Evolutionary conservation across 2,888 invertebrate genomes (phyloP).

Genomic region (Eumerus sabulonum): DNA sequence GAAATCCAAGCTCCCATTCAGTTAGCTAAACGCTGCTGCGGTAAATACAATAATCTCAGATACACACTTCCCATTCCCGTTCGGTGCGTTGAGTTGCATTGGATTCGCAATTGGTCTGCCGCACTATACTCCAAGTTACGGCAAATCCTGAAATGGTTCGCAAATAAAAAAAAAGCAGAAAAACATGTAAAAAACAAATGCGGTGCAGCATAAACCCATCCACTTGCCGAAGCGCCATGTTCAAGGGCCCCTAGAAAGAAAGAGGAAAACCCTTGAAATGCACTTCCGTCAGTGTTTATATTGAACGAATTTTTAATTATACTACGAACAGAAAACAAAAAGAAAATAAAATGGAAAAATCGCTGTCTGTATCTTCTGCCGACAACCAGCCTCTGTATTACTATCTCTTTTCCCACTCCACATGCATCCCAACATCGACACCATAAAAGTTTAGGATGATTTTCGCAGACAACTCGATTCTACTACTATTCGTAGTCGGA

Average conservation of each 20-base stretch:
- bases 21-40: constrained; percentile 15
- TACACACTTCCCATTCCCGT: neutral
- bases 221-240: constrained; percentile 31
- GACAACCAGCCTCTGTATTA: constrained; percentile 14
- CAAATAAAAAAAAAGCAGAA: constrained; percentile 36
- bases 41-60: neutral
- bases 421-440: constrained; percentile 17
- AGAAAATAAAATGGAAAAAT: constrained; percentile 7
- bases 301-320: constrained; percentile 65
- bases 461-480: constrained; percentile 36
- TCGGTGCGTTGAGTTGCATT: constrained; percentile 38
- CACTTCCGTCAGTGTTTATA: constrained; percentile 61
- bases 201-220: constrained; percentile 27
- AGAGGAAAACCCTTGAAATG: constrained; percentile 45
- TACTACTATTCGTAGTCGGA: neutral
- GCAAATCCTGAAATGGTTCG: constrained; percentile 48
- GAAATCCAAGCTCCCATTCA: constrained; percentile 8
- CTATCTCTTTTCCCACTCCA: constrained; percentile 26
- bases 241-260: constrained; percentile 55
- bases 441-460: constrained; percentile 38
- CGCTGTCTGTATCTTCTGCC: constrained; percentile 53
- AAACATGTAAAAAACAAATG: neutral
- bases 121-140: constrained; percentile 52
- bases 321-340: constrained; percentile 45
- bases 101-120: constrained; percentile 55